Conservation (phyloP, 2,113 vertebrate species). For the Eupsittula cactorum region DNA sequence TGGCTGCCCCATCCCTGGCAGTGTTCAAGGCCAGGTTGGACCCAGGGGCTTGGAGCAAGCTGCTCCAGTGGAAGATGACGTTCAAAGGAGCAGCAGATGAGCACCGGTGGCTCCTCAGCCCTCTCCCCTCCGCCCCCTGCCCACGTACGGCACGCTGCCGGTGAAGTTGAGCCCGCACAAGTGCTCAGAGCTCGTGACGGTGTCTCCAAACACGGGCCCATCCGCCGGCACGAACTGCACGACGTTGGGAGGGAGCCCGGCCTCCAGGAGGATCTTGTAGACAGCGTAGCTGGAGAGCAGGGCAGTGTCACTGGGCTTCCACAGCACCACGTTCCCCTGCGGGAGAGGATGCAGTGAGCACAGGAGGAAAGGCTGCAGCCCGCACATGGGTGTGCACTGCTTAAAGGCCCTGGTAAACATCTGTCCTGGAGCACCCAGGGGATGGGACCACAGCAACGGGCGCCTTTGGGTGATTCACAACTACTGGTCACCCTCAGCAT, state of each 20-base stretch:
- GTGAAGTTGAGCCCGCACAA: slow-evolving; percentile 96
- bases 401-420: accelerated
- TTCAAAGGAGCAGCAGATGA: accelerated
- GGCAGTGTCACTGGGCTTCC: slow-evolving; percentile 95
- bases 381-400: accelerated
- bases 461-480: accelerated
- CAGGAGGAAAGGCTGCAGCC: accelerated
- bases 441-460: accelerated
- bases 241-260: slow-evolving; percentile 88
- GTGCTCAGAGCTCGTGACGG: slow-evolving; percentile 85
- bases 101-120: background rate
- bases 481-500: accelerated
- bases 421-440: accelerated
- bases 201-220: slow-evolving; percentile 88
- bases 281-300: slow-evolving; percentile 89
- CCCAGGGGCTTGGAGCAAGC: background rate
- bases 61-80: accelerated
- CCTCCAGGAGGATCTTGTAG: slow-evolving; percentile 85
- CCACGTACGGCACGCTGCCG: slow-evolving; percentile 90
- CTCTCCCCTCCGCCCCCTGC: background rate
- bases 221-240: slow-evolving; percentile 93
- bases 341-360: background rate
- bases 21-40: background rate
- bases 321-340: slow-evolving; percentile 96
- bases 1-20: background rate